These are phyloP conservation scores for Pedetes capensis DNA, from an alignment of 2,113 vertebrate genomes.

Conservation along the genomic window DNA sequence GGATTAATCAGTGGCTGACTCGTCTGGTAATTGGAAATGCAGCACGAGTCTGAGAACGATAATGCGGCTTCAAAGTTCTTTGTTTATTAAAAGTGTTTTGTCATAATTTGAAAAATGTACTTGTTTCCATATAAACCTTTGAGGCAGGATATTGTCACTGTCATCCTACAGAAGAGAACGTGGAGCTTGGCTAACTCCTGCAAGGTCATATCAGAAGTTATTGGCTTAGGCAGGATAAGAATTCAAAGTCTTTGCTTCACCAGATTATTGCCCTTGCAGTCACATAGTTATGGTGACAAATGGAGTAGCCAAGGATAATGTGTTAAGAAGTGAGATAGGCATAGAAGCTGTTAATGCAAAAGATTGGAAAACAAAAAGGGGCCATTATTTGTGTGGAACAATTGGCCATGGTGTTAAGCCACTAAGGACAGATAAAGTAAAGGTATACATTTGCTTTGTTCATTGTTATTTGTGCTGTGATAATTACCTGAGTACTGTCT, in stretches of 20 bases:
- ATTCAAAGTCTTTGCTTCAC: neutral
- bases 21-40: constrained; percentile 13
- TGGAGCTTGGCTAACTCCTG: neutral
- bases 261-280: constrained; percentile 29
- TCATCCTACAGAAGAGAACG: neutral
- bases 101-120: constrained; percentile 40
- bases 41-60: neutral
- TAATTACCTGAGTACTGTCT: neutral
- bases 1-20: constrained; percentile 44
- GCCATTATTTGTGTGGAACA: neutral
- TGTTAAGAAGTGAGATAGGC: neutral
- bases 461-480: neutral
- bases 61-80: neutral
- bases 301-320: neutral
- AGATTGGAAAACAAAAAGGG: constrained; percentile 16
- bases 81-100: constrained; percentile 48
- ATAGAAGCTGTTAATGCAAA: neutral
- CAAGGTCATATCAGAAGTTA: constrained; percentile 13
- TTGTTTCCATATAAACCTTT: neutral
- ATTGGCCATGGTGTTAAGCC: neutral
- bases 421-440: neutral
- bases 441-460: neutral
- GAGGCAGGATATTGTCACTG: neutral
- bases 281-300: constrained; percentile 50
- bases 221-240: neutral